Conservation (phyloP, 2,113 vertebrate genomes). For the Ariopsis seemanni region DNA sequence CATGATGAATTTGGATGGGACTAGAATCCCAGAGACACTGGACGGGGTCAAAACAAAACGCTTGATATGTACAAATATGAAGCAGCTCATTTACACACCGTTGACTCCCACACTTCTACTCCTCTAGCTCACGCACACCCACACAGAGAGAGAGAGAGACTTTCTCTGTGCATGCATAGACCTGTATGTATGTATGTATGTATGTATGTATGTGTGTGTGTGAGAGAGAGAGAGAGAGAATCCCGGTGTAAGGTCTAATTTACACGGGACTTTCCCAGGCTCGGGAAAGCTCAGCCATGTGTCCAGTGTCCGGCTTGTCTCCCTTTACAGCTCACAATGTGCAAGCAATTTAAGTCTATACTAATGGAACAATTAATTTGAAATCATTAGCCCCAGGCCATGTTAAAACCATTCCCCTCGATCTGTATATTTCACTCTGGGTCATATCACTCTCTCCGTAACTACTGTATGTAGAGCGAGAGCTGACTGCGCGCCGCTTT, state of each 20-base stretch:
- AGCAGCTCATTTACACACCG: not conserved
- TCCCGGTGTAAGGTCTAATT: not conserved
- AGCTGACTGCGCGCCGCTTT: not conserved
- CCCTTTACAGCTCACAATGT: constrained; percentile 39
- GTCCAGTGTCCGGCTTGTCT: constrained; percentile 17
- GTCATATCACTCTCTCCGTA: constrained; percentile 3
- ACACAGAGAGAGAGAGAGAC: not conserved
- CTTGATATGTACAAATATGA: not conserved
- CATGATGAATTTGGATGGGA: not conserved
- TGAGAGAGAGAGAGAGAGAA: not conserved
- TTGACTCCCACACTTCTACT: constrained; percentile 4
- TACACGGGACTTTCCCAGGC: constrained; percentile 34
- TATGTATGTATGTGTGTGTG: not conserved
- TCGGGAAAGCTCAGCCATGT: constrained; percentile 30
- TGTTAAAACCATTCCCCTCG: not conserved
- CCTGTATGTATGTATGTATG: not conserved
- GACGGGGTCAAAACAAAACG: not conserved
- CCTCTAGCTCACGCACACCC: not conserved
- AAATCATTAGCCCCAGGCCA: constrained; percentile 39
- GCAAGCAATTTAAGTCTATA: constrained; percentile 40
- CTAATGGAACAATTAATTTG: constrained; percentile 47
- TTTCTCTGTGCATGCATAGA: not conserved
- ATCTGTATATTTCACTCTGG: not conserved
- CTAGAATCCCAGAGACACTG: not conserved
- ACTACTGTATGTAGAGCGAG: constrained; percentile 12